Conservation (phyloP, 2,113 vertebrate species). For the Tyrannus savana region DNA sequence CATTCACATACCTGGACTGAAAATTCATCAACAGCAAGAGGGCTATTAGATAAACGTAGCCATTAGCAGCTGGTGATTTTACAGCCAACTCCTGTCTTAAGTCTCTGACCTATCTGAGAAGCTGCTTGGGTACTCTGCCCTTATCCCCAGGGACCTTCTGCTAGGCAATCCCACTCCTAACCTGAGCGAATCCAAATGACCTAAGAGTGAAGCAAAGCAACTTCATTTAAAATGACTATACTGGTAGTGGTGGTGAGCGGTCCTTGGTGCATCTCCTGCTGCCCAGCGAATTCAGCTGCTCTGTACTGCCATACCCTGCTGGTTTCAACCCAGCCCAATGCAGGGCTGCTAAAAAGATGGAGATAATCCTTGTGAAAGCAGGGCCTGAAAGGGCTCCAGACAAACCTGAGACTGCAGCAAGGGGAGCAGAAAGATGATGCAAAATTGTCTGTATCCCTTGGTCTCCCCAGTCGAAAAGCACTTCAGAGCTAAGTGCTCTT, state of each 20-base stretch:
- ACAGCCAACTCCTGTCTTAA: background rate
- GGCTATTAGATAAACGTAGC: background rate
- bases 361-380: background rate
- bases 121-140: background rate
- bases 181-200: background rate
- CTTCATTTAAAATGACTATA: background rate
- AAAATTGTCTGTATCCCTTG: background rate
- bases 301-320: background rate
- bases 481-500: background rate
- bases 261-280: background rate
- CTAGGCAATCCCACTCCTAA: background rate
- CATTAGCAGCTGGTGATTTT: background rate
- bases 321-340: fast-evolving
- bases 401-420: background rate
- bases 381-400: background rate
- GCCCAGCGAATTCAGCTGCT: background rate
- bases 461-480: background rate
- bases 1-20: background rate
- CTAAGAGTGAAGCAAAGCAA: background rate
- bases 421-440: background rate
- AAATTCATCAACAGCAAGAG: background rate
- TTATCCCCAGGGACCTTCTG: background rate
- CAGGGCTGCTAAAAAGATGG: background rate
- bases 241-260: background rate
- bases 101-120: background rate